Evolutionary conservation across 1,140 invertebrate species (phyloP).

Genomic region (Drosophila repletoides): DNA sequence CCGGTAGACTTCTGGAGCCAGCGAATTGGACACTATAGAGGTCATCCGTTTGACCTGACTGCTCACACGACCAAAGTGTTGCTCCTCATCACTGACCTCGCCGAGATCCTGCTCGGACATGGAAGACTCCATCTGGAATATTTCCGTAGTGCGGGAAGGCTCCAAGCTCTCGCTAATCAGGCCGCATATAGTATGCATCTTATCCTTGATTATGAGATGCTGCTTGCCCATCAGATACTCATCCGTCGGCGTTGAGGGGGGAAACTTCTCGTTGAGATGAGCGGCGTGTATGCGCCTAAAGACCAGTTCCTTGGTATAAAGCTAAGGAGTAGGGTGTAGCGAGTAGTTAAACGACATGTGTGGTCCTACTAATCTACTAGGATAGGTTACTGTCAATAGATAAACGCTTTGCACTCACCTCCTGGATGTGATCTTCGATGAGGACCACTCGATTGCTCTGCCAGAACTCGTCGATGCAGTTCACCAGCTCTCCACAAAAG

Average conservation of each 20-base stretch:
- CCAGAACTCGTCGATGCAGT: constrained; percentile 39
- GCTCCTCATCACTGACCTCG: background rate
- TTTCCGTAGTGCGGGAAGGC: background rate
- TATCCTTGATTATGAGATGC: constrained; percentile 72
- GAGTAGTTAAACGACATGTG: too few species aligned
- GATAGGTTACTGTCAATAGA: background rate
- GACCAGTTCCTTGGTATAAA: constrained; percentile 55
- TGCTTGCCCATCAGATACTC: constrained; percentile 70
- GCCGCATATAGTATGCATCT: constrained; percentile 41
- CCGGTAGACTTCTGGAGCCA: constrained; percentile 43
- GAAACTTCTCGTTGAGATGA: constrained; percentile 74
- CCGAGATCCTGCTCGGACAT: background rate
- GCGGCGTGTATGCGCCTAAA: constrained; percentile 53
- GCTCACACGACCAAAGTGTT: background rate
- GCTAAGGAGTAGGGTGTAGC: background rate
- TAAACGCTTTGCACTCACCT: constrained; percentile 12
- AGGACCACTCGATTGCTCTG: constrained; percentile 49
- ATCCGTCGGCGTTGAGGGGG: constrained; percentile 64
- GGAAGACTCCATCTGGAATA: background rate
- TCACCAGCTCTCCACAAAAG: constrained; percentile 46
- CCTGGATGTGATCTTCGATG: constrained; percentile 63
- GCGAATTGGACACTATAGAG: background rate
- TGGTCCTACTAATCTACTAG: too few species aligned
- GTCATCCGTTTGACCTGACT: background rate
- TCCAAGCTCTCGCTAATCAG: constrained; percentile 24